phyloP scores from a whole-genome alignment of 2,797 vertebrate species.

The Tokudaia tokunoshimensis region DNA sequence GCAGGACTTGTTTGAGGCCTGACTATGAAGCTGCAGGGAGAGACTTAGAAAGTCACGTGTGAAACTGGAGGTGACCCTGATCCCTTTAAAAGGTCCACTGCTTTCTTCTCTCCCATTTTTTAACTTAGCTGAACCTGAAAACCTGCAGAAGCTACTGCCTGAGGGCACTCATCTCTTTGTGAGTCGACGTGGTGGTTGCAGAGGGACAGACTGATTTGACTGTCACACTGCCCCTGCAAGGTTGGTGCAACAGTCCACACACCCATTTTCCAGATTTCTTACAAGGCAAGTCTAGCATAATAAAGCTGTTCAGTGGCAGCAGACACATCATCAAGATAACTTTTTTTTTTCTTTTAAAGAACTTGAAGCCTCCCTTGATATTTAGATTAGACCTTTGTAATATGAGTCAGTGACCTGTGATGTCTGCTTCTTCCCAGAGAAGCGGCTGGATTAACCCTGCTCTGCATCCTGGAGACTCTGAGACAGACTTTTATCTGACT shows the following conservation, averaged over 20 bases:
- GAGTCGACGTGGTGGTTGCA: neutral
- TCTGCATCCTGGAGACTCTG: conserved; percentile 25
- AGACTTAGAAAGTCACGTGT: neutral
- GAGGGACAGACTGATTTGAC: neutral
- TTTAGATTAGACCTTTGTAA: neutral
- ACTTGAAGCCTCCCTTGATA: neutral
- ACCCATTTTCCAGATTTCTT: neutral
- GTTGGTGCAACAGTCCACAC: neutral
- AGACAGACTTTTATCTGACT: neutral
- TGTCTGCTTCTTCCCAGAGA: neutral
- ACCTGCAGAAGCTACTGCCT: too few species aligned
- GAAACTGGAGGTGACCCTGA: neutral
- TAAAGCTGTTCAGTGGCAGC: neutral
- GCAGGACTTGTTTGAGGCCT: neutral
- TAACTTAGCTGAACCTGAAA: neutral
- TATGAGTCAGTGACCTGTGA: neutral
- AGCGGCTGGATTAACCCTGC: neutral
- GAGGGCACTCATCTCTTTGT: neutral
- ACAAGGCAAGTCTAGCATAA: neutral
- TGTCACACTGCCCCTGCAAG: neutral
- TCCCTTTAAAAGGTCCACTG: neutral
- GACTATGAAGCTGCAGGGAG: neutral
- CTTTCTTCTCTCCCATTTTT: neutral
- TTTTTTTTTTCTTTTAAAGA: neutral
- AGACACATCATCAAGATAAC: neutral